Percentiles rank a stretch among this genome's conserved stretches.
These are phyloP conservation scores for Erpornis zantholeuca DNA, from an alignment of 2,113 vertebrate species.

Conservation along the genomic window DNA sequence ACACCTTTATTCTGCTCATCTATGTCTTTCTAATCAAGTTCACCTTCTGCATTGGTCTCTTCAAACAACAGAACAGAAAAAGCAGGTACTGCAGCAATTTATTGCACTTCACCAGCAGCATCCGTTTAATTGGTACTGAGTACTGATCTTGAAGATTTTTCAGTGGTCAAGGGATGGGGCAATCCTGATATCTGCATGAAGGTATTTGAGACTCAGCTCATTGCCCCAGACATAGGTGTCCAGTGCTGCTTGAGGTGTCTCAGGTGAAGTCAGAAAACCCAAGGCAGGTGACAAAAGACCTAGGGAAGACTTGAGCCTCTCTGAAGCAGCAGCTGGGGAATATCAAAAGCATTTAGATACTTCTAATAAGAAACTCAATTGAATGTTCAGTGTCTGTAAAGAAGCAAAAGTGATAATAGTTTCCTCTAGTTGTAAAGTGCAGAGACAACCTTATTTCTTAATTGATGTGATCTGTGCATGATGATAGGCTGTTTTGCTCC, in stretches of 20 bases:
- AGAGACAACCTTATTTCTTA: slow-evolving; percentile 14
- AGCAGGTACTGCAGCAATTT: background rate
- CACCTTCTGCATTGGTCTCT: background rate
- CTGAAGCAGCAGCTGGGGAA: background rate
- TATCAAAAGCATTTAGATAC: background rate
- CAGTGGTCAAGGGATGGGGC: background rate
- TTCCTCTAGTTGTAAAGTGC: background rate
- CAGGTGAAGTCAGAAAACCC: background rate
- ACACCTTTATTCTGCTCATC: background rate
- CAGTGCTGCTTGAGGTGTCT: background rate
- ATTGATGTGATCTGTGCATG: background rate
- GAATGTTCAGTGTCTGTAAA: background rate
- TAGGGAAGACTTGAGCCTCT: background rate
- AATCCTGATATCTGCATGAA: background rate
- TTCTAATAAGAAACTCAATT: background rate
- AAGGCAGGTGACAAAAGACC: background rate
- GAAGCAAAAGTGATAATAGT: background rate
- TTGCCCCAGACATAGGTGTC: background rate
- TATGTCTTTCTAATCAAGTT: background rate
- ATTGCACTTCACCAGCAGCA: background rate
- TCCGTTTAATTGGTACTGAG: background rate
- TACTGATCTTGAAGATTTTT: background rate
- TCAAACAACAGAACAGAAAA: background rate
- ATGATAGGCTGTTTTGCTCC: slow-evolving; percentile 3
- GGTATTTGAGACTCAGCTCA: background rate